These are phyloP conservation scores for Griposia aprilina DNA, from an alignment of 2,888 invertebrate species.

Conservation along the genomic window DNA sequence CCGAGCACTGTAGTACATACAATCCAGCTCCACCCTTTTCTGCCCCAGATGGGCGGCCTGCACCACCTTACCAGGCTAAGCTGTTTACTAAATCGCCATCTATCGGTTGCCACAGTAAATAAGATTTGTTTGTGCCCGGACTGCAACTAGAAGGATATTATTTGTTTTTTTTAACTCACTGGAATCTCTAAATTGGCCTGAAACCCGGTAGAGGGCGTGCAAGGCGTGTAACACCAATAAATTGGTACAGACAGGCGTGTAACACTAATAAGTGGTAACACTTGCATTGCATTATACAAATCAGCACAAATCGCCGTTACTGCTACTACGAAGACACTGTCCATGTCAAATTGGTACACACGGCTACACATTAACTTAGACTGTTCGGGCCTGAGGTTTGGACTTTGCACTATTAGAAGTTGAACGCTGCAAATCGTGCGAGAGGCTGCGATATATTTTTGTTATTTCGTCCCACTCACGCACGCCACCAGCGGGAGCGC, in stretches of 20 bases:
- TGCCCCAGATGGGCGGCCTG: background rate
- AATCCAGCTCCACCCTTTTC: slow-evolving; percentile 3
- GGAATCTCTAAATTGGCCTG: background rate
- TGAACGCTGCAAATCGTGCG: too few relatives aligned
- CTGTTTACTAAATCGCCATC: slow-evolving; percentile 12
- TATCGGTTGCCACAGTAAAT: background rate
- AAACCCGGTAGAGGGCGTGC: background rate
- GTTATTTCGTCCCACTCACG: too few relatives aligned
- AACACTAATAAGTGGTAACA: background rate
- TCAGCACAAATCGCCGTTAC: background rate
- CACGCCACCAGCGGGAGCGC: too few relatives aligned
- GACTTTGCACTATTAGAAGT: too few relatives aligned
- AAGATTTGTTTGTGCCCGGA: background rate
- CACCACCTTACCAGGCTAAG: background rate
- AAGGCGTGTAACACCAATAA: background rate
- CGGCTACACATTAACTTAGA: too few relatives aligned
- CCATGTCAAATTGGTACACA: too few relatives aligned
- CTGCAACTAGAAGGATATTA: background rate
- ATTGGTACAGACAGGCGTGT: too few relatives aligned
- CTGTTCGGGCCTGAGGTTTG: too few relatives aligned
- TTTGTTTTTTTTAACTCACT: background rate
- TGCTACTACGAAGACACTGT: background rate
- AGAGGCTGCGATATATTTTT: too few relatives aligned
- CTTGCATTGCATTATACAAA: background rate
- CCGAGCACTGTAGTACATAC: background rate